Base-by-base conservation (phyloP, 2,797 vertebrate genomes). In the Sphaeramia orbicularis region DNA sequence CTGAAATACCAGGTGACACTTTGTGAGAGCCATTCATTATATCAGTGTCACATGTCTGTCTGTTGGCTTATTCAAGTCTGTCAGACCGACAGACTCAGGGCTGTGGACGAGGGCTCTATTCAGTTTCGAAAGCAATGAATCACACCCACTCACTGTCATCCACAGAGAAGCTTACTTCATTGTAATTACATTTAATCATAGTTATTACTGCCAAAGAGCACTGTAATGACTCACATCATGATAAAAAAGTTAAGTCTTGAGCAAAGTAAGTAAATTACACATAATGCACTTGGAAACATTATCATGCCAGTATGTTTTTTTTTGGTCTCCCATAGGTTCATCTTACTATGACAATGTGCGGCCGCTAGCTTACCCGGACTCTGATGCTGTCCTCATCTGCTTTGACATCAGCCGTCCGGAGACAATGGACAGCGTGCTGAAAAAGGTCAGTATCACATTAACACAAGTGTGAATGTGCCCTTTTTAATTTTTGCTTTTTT, bases 381-480 rank as follows among this genome's bases (percentile, higher is more conserved):
- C 97, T 0, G 97, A 99, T 0, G 97, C 97, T 0, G 97, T 99
- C 47, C 97, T 99, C 85, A 96, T 99, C 94, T 98, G 97, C 90
- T 99, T 98, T 0, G 97, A 99, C 90, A 96, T 98, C 90, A 98
- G 96, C 86, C 95, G 97, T 52, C 97, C 97, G 0, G 96, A 98
- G 83, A 99, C 97, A 0, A 86, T 98, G 90, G 96, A 98, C 91
- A 98, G 95, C 0, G 96, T 99, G 56, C 91, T 96, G 81, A 99
- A 99, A 85, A 99, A 99, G 96, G 97, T 99, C 82, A 92, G 94
- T 76, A 47, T 56, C 64, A 68, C 67, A 44, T 78, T 65, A 71
- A 10, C 41, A 19, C 10, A 51, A 54, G 58, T 48, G 49, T 52
- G 61, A 78, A 56, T 2, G 14, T 75, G 56, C 65, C 30, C 43